phyloP scores from a whole-genome alignment of 1,140 invertebrate genomes.

The Notospermus geniculatus region DNA sequence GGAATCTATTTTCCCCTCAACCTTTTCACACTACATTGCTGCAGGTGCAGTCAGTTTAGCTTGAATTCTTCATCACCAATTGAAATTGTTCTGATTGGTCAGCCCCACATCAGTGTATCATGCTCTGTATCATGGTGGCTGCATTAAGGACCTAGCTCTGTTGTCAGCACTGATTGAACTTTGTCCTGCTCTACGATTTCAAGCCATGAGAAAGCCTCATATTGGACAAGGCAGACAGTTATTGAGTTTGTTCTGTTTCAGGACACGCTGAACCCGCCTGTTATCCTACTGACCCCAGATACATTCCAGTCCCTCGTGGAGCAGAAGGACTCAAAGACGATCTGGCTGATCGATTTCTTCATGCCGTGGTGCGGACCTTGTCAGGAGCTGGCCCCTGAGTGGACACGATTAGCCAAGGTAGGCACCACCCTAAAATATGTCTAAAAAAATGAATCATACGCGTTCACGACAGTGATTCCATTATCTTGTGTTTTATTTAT shows the following conservation, averaged over 20 bases:
- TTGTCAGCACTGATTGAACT: background rate
- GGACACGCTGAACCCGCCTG: constrained; percentile 61
- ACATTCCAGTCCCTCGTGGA: constrained; percentile 62
- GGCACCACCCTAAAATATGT: no score
- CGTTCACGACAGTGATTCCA: no score
- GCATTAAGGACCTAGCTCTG: no score
- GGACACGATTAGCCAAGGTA: constrained; percentile 63
- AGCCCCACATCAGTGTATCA: no score
- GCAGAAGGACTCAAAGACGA: constrained; percentile 55
- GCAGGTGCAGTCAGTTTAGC: no score
- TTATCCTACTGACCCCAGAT: constrained; percentile 60
- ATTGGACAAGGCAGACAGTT: background rate
- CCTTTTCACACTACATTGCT: no score
- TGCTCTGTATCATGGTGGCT: no score
- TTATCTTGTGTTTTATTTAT: background rate
- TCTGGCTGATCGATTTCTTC: constrained; percentile 72
- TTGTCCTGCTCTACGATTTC: background rate
- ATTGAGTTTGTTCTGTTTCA: constrained; percentile 26
- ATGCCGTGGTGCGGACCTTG: constrained; percentile 71
- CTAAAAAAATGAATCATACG: no score
- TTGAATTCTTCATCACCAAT: no score
- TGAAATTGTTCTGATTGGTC: no score
- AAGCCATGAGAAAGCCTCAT: background rate
- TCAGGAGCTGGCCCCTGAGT: constrained; percentile 64
- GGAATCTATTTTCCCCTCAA: no score